phyloP scores from a whole-genome alignment of 2,888 invertebrate genomes.

The Chromoteleia sp. region DNA sequence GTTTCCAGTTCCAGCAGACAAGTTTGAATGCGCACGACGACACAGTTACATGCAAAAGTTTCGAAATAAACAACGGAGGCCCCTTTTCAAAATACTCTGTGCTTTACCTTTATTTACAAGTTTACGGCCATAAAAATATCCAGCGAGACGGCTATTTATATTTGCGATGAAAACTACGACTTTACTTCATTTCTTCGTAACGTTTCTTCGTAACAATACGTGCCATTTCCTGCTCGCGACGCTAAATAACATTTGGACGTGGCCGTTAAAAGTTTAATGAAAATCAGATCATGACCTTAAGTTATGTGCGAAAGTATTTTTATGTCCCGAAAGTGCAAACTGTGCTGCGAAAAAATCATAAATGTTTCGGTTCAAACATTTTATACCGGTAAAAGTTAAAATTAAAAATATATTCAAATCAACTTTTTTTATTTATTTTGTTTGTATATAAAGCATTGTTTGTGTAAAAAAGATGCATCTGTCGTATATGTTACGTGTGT shows the following conservation, averaged over 20 bases:
- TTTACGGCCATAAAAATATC: conserved; percentile 44
- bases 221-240: background rate
- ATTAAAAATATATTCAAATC: background rate
- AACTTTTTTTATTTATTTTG: background rate
- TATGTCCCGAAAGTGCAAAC: background rate
- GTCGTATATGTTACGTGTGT: no score
- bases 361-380: background rate
- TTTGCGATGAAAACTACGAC: conserved; percentile 44
- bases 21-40: conserved; percentile 61
- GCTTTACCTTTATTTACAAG: conserved; percentile 56
- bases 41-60: conserved; percentile 52
- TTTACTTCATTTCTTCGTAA: conserved; percentile 12
- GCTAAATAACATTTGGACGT: conserved; percentile 13
- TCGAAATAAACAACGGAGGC: conserved; percentile 56
- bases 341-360: background rate
- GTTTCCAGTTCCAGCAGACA: conserved; percentile 44
- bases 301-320: conserved; percentile 11
- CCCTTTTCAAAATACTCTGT: conserved; percentile 40
- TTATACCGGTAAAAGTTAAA: no score
- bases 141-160: conserved; percentile 40
- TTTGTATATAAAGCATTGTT: no score
- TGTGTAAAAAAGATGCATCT: no score
- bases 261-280: conserved; percentile 30
- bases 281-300: conserved; percentile 27
- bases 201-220: background rate